Base-by-base conservation (phyloP, 1,140 invertebrate genomes). In the Leptonema lineaticorne region DNA sequence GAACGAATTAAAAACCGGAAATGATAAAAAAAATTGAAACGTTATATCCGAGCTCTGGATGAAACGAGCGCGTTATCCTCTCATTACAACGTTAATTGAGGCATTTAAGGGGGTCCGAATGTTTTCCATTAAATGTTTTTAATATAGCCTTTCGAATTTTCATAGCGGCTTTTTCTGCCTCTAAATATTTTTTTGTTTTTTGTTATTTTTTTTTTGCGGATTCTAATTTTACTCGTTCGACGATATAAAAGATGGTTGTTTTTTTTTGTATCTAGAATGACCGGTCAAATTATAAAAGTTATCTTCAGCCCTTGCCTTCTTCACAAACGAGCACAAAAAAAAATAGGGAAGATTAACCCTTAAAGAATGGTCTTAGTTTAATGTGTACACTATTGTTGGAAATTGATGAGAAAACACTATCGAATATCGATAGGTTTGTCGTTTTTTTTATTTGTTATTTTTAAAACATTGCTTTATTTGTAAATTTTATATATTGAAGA, bases 21-120 rank as follows among this genome's bases (percentile, higher is more conserved):
- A n/a, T n/a, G n/a, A n/a, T n/a, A n/a, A n/a, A n/a, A n/a, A n/a
- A n/a, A n/a, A n/a, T n/a, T n/a, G n/a, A n/a, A n/a, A n/a, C n/a
- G n/a, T n/a, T n/a, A n/a, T n/a, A n/a, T n/a, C n/a, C n/a, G n/a
- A n/a, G n/a, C n/a, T n/a, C n/a, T n/a, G n/a, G n/a, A n/a, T n/a
- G n/a, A n/a, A 11, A 26, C 56, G 26, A 37, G 37, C 33, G 18
- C n/a, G 58, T 37, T 60, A 60, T 60, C 28, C 58, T 28, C 58
- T 60, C 58, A 60, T 60, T 60, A 60, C 29, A 22, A 60, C 37
- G 58, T 60, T 60, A 60, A 60, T 60, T 60, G 37, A 60, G 58
- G 29, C 20, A 22, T 60, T 60, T 60, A 60, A 60, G 58, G 18
- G 58, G 58, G 58, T 24, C n/a, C n/a, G 37, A 60, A 60, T 60